Base-by-base conservation (phyloP, 2,888 invertebrate species). In the Rotaria socialis region DNA sequence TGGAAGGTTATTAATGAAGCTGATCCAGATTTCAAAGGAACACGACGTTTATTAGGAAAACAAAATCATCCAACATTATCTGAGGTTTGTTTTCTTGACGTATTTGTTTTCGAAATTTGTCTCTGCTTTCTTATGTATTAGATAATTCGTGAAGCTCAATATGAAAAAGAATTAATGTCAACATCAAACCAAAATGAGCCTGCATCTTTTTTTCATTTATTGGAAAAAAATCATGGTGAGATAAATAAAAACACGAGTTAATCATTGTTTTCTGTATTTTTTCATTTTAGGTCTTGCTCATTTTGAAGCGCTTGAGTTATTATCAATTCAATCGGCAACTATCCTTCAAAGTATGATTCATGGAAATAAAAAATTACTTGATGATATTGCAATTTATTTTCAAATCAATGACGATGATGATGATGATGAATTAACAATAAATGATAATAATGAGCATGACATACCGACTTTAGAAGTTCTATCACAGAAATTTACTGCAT, bases 261-360 rank as follows among this genome's bases (percentile, higher is more conserved):
- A 35, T 35, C 35, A 43, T 67, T 75, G 2, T 67, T 75, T 35
- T 11, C 6, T 50, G 10, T 50, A 11, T 74, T 27, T n/a, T 74
- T 2, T 75, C 14, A 52, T 52, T 16, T 22, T 47, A 91, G 91
- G 47, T 90, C 93, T 93, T 95, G 22, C 96, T 0, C 95, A 96
- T 90, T 92, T 96, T 87, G 96, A 96, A 92, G 96, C 96, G 0
- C 91, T 96, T 84, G 96, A 96, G 92, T 95, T 96, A 94, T 91
- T 96, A 4, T 96, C 96, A 0, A 94, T 94, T 88, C 95, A 95
- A 90, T 94, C 50, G 2, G 6, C 50, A 27, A 50, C 43, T 14
- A 84, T 47, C 24, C 10, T 84, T 11, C 50, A 84, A 27, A 84
- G n/a, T 16, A 52, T 47, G 19, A 52, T 24, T 27, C 14, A 84